phyloP scores from a whole-genome alignment of 2,797 vertebrate genomes.

The Periparus ater region DNA sequence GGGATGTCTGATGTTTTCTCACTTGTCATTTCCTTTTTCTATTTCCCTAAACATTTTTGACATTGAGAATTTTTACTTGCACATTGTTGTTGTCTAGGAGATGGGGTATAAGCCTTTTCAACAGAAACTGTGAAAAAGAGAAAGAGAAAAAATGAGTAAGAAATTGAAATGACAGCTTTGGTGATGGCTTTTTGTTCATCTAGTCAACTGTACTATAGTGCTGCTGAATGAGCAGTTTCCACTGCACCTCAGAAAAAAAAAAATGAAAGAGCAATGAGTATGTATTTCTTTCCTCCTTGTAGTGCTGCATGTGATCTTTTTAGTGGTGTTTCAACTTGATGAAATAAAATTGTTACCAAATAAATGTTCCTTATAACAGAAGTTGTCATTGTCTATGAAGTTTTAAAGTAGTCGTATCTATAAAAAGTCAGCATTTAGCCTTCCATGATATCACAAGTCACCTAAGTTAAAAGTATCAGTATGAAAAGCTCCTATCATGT shows the following conservation, averaged over 20 bases:
- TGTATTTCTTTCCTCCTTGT: not conserved
- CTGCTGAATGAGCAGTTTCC: not conserved
- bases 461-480: not conserved
- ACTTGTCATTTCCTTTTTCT: not conserved
- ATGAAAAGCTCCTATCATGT: not conserved
- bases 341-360: not conserved
- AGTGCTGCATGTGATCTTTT: not conserved
- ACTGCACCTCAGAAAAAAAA: not conserved
- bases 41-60: not conserved
- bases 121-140: not conserved
- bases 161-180: slow-evolving; percentile 18
- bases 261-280: not conserved
- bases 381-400: not conserved
- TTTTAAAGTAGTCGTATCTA: not conserved
- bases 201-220: not conserved
- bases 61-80: not conserved
- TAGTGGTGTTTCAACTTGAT: not conserved
- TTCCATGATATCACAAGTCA: not conserved
- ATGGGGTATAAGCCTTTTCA: not conserved
- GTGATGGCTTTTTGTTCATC: not conserved
- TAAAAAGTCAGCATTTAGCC: not conserved
- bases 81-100: not conserved
- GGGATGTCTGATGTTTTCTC: not conserved
- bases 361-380: not conserved
- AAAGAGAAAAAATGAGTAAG: not conserved